Evolutionary conservation across 64 coral and sea anemone species (phyloP), one percentile per base, ranked within the genome.

Genomic region (Montipora foliosa): DNA sequence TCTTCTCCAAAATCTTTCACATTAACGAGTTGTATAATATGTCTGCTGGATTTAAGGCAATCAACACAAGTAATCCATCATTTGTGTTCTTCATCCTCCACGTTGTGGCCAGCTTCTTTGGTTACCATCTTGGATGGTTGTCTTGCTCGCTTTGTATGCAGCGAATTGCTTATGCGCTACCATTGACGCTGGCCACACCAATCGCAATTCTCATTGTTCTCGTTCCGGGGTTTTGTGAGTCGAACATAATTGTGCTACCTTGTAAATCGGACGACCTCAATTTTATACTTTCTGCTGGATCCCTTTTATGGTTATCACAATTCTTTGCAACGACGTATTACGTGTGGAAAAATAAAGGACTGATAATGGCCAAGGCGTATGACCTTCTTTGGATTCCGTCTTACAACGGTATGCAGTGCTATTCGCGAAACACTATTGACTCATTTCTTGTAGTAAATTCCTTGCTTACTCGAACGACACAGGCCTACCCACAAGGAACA

Each of bases 51-150:
- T 88, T 93, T 1, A 53, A 44, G 37, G 55, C 47, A 6, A 93
- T 93, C 7, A 58, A 47, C 21, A 1, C 16, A 74, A 4, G 29
- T 21, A 71, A 87, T 49, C 82, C 83, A 29, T 44, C 84, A 12
- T 74, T 79, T 44, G 14, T 21, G 14, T 88, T 79, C 10, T 93
- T 93, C 49, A 11, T 88, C 1, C 14, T 67, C 20, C 92, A 93
- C 14, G 57, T 93, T 24, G 80, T 93, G 72, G 64, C 75, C 8
- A 93, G 75, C 1, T 88, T 93, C 50, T 44, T 88, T 72, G 92
- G 92, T 8, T 93, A 93, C 29, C 84, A 93, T 64, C 57, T 93
- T 47, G 92, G 83, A 72, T 93, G 92, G 92, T 76, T 93, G 5
- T 76, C 83, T 48, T 93, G 92, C 14, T 87, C 92, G 16, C 85